Base-by-base conservation (phyloP, 2,113 vertebrate species). In the Ibidorhyncha struthersii region DNA sequence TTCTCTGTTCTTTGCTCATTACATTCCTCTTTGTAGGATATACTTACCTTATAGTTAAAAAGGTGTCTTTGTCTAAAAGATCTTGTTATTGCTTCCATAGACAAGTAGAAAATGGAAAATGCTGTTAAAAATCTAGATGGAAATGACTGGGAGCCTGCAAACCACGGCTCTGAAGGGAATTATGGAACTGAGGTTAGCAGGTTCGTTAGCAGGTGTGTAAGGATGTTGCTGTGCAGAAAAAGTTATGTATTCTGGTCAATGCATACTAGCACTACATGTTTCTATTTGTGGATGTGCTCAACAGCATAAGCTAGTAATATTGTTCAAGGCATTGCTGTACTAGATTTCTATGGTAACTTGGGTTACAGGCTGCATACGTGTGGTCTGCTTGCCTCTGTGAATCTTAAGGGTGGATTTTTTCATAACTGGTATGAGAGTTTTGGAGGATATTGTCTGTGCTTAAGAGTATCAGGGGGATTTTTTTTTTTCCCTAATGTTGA, bases 401-500 rank as follows among this genome's bases (percentile, higher is more conserved):
- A 58, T 62, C 59, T 58, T 41, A 30, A 47, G 15, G 6, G 19
- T 82, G 27, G n/a, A n/a, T 47, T 72, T 84, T 69, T 81, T 82
- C 5, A 1, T 56, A 36, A 23, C 10, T 34, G 6, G 4, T 50
- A 6, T 40, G 32, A 45, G 58, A 56, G 27, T 56, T 66, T n/a
- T n/a, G 47, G 10, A 34, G 15, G 47, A 29, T 36, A 58, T 20
- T 53, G 3, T 29, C 52, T 36, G 8, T 50, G 9, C 5, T 76
- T 63, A 25, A 45, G 79, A 49, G 8, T 73, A 2, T 43, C 7
- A 32, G 45, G 45, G 71, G 14, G 12, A 19, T 12, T 71, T 58
- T 9, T 13, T 8, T 79, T 8, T 9, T 4, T 6, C 8, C 4
- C 7, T 4, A n/a, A 1, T 18, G 16, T 10, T 50, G 32, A 66